Base-by-base conservation (phyloP, 2,888 invertebrate genomes). In the Heliconius sara region DNA sequence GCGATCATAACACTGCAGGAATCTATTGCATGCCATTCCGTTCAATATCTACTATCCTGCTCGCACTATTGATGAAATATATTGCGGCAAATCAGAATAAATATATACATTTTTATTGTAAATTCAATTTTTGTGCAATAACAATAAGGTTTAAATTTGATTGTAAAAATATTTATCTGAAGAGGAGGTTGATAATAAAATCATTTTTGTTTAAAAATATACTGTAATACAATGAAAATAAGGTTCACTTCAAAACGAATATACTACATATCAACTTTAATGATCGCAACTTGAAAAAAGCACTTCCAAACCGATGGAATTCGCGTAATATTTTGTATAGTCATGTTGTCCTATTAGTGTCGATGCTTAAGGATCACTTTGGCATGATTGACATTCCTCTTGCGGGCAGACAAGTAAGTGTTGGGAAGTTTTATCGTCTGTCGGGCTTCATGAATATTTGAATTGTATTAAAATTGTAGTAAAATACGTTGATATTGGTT, bases 291-390 rank as follows among this genome's bases (percentile, higher is more conserved):
- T 86, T 66, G 39, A 63, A 65, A 75, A 65, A 75, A 43, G 75
- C 63, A 27, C n/a, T 60, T 22, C 22, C 25, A 47, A 27, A 65
- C 25, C 63, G 87, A 84, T 90, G 89, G 93, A 92, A 94, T 94
- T 92, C 91, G 85, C 90, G 88, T 87, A 89, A 86, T 88, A 89
- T 91, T 92, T 90, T 88, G 86, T 87, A 82, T 85, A 87, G 89
- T 91, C 89, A 93, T 95, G 94, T 86, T 91, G 81, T 83, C 94
- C 93, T 91, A 89, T 91, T 94, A 89, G 83, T 85, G 85, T 88
- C 88, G 91, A 93, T 93, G 92, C 93, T 93, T 95, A 93, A 92
- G 92, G 94, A 93, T 91, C 93, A 94, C 91, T 93, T 95, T 94
- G 88, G 93, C 93, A 91, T 94, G 91, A 90, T 92, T 94, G 88